Percentiles rank a stretch among this genome's conserved stretches.
phyloP scores from a whole-genome alignment of 2,113 vertebrate genomes.

The Callorhinus ursinus region DNA sequence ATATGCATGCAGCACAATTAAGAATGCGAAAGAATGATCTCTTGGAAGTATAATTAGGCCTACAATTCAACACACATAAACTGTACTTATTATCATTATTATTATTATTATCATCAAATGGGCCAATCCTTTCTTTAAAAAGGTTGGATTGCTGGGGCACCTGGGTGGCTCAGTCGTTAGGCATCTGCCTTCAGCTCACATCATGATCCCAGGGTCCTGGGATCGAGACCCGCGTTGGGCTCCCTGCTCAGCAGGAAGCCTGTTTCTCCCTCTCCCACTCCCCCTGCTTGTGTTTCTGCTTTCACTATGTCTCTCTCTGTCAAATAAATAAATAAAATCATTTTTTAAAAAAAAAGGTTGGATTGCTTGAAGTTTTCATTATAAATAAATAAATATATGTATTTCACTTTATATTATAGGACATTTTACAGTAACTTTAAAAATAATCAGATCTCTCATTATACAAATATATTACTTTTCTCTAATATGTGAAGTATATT shows the following conservation, averaged over 20 bases:
- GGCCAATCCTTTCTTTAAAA: too few relatives aligned
- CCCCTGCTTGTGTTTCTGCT: too few relatives aligned
- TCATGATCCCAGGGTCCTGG: too few relatives aligned
- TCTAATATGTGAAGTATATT: background rate
- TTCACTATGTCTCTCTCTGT: too few relatives aligned
- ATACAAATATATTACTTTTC: background rate
- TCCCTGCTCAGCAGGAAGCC: too few relatives aligned
- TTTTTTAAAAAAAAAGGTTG: background rate
- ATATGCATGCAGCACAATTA: background rate
- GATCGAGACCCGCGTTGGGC: too few relatives aligned
- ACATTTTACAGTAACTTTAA: background rate
- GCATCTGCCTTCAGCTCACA: too few relatives aligned
- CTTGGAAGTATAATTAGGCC: background rate
- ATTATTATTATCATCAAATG: background rate
- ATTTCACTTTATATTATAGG: background rate
- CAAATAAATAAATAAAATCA: too few relatives aligned
- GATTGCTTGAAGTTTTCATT: background rate
- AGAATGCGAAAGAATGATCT: background rate
- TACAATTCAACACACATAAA: background rate
- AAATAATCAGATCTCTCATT: background rate
- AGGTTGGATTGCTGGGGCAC: background rate
- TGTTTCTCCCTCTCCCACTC: too few relatives aligned
- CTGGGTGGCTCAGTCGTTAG: too few relatives aligned
- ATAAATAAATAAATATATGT: background rate
- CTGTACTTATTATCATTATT: background rate